Evolutionary conservation across 2,113 vertebrate species (phyloP).

Genomic region (Lophura nycthemera): DNA sequence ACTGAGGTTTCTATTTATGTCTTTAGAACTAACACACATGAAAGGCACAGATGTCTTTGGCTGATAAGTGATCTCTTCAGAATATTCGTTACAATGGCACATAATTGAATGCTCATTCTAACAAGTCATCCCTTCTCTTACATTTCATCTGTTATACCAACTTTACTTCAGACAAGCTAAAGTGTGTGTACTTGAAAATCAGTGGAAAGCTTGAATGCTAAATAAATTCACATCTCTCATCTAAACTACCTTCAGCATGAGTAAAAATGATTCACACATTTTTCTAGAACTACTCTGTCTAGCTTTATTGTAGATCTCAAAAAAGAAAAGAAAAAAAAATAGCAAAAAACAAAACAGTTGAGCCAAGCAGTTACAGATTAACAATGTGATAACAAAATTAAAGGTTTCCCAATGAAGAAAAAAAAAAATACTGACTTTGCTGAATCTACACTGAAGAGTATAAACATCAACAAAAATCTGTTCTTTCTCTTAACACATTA

Average conservation of each 20-base stretch:
- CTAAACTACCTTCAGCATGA: background rate
- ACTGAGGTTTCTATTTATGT: background rate
- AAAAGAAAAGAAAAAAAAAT: background rate
- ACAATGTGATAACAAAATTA: background rate
- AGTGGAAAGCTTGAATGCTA: no score
- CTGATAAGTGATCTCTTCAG: background rate
- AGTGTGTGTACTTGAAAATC: fast-evolving
- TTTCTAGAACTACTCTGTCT: background rate
- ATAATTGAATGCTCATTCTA: background rate
- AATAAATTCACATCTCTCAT: no score
- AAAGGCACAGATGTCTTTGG: background rate
- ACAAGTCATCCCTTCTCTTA: background rate
- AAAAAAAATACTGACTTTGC: background rate
- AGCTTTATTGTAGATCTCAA: background rate
- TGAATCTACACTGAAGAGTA: background rate
- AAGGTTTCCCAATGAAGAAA: background rate
- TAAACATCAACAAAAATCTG: fast-evolving
- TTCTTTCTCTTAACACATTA: background rate
- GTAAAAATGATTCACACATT: background rate
- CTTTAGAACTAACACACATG: background rate
- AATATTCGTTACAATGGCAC: background rate
- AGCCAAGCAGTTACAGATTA: background rate
- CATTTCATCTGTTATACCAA: background rate
- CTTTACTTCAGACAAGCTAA: background rate
- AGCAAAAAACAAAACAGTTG: background rate